A percentile compares a stretch with the other conserved stretches of the same genome.
These are phyloP conservation scores for Eurypyga helias DNA, from an alignment of 2,113 vertebrate species.

Conservation along the genomic window DNA sequence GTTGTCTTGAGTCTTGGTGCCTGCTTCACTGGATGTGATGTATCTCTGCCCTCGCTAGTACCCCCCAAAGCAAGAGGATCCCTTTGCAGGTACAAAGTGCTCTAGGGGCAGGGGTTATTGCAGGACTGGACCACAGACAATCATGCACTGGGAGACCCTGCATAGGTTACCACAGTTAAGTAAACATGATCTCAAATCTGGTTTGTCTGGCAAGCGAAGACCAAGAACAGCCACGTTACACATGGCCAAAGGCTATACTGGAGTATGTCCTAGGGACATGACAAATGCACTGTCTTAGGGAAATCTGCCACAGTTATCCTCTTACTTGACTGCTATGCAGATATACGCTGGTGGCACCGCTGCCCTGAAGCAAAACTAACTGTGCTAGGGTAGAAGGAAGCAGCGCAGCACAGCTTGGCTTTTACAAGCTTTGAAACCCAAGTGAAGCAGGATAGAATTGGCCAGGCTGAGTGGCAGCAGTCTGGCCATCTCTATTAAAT, in stretches of 20 bases:
- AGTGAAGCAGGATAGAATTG: neutral
- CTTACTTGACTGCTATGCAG: neutral
- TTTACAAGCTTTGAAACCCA: neutral
- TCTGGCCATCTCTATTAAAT: constrained; percentile 48
- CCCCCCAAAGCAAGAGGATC: neutral
- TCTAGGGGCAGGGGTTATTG: neutral
- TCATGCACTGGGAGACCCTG: neutral
- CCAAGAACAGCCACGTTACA: neutral
- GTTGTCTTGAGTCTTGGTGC: neutral
- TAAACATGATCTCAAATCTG: neutral
- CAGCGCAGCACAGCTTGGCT: neutral
- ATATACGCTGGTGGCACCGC: neutral
- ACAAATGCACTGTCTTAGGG: neutral
- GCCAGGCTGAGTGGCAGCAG: neutral
- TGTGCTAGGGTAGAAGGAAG: neutral
- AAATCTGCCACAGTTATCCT: neutral
- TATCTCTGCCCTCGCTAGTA: neutral
- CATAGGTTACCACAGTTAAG: neutral
- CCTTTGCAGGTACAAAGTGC: neutral
- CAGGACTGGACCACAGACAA: neutral
- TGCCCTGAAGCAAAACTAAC: neutral
- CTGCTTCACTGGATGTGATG: neutral
- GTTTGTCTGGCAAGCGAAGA: neutral
- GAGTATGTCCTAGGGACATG: neutral
- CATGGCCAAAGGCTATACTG: neutral